Evolutionary conservation across 2,797 vertebrate species (phyloP).

Genomic region (Cryptoprocta ferox): DNA sequence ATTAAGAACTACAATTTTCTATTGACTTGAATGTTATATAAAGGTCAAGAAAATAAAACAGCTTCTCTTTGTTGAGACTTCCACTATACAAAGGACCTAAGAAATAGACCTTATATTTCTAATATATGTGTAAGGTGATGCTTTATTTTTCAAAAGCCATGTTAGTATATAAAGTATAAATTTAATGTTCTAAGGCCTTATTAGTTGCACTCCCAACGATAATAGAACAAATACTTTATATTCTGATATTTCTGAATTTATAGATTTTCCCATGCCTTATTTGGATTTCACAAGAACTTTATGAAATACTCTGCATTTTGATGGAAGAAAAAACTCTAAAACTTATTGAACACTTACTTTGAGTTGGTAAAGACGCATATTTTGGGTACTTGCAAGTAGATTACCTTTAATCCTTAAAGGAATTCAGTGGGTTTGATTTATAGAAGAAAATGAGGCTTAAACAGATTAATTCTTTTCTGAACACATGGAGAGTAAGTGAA

Average conservation of each 20-base stretch:
- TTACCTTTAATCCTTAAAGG: neutral
- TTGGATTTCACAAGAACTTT: neutral
- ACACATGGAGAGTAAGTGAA: neutral
- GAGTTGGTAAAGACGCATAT: neutral
- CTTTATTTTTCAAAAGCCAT: constrained; percentile 45
- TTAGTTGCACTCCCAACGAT: neutral
- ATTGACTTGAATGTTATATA: constrained; percentile 50
- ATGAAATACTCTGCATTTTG: neutral
- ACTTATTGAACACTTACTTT: neutral
- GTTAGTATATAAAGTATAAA: neutral
- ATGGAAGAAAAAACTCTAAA: neutral
- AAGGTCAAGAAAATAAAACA: constrained; percentile 63
- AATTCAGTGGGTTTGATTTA: neutral
- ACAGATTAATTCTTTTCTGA: neutral
- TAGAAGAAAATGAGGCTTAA: neutral
- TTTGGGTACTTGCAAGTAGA: neutral
- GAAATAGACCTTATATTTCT: neutral
- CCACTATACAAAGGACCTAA: neutral
- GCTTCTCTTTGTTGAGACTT: constrained; percentile 6
- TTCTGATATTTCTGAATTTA: constrained; percentile 18
- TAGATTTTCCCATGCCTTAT: neutral
- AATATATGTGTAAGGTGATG: neutral
- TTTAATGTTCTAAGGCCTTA: neutral
- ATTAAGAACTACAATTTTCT: constrained; percentile 74
- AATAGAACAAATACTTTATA: neutral